phyloP scores from a whole-genome alignment of 2,888 invertebrate species.

The Phorcus lineatus region DNA sequence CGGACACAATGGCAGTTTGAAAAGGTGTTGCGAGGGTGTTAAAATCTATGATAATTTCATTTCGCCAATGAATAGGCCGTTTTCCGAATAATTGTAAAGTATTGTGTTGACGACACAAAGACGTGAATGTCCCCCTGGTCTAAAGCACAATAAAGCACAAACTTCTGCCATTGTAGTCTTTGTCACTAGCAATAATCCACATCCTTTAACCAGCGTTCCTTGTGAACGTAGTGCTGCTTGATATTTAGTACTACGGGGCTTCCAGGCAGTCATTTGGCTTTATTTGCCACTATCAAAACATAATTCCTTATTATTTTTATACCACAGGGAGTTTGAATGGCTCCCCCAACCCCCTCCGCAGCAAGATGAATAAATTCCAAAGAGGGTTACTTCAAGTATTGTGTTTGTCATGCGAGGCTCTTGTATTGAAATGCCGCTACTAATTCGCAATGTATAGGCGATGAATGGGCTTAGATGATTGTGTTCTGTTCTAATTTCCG shows the following conservation, averaged over 20 bases:
- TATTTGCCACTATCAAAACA: neutral
- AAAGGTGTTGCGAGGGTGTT: constrained; percentile 29
- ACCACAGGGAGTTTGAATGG: neutral
- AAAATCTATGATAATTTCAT: constrained; percentile 33
- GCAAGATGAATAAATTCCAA: neutral
- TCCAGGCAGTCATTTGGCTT: neutral
- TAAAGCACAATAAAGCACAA: neutral
- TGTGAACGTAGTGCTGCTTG: neutral
- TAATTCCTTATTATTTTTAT: constrained; percentile 23
- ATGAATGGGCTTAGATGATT: constrained; percentile 15
- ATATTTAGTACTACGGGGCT: constrained; percentile 10
- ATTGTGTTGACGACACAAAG: constrained; percentile 23
- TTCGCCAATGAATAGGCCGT: constrained; percentile 23
- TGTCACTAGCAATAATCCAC: constrained; percentile 14
- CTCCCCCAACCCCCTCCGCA: neutral
- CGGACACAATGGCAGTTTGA: constrained; percentile 2
- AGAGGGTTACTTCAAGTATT: neutral
- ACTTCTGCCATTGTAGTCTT: constrained; percentile 16
- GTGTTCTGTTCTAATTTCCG: constrained; percentile 25
- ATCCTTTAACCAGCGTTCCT: neutral
- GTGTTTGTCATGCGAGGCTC: neutral
- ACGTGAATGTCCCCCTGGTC: neutral
- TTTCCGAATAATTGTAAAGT: constrained; percentile 28
- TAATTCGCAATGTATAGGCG: neutral
- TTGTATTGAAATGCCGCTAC: constrained; percentile 6